Evolutionary conservation across 2,888 invertebrate species (phyloP), one percentile per base, ranked within the genome.

Genomic region (Drosophila nigricruria): DNA sequence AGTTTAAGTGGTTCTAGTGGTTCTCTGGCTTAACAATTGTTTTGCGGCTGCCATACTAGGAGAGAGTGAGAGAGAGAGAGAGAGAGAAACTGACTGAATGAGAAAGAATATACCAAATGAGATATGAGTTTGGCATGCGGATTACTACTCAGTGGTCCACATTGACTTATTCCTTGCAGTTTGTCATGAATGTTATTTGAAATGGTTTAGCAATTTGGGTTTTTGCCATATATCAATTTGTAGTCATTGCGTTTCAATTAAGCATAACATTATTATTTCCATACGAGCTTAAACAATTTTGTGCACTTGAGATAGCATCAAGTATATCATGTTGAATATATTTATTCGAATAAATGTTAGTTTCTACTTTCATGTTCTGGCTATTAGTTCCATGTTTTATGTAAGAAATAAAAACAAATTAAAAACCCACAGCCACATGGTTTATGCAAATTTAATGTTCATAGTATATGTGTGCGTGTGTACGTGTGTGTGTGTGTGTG

Each of bases 381-480:
- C 27, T 60, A 32, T 52, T 56, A 32, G 38, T n/a, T 20, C 40
- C 25, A 47, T 57, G 71, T 52, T 52, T 43, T 40, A 38, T 59
- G 54, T 76, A 36, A 23, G 20, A 45, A 27, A 59, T 49, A 34
- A 45, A 47, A 57, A 60, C 27, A 20, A 56, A 42, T 56, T 42
- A 30, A 47, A 47, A 56, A 50, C 25, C 25, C 12, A 62, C 30
- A 60, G 50, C 60, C 69, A 83, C 79, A 90, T 91, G 89, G 89
- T 89, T 89, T 89, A 89, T 89, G 89, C 89, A 85, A 85, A 85
- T 88, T 67, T 52, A 81, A 87, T 83, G 82, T 77, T 78, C 43
- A 58, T 58, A 49, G 30, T 60, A 32, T 47, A 65, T 59, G 4
- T 36, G 12, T 50, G 49, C 50, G 47, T 56, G 25, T 61, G 57